Evolutionary conservation across 2,888 invertebrate genomes (phyloP).

Genomic region (Xestia rhomboidea): DNA sequence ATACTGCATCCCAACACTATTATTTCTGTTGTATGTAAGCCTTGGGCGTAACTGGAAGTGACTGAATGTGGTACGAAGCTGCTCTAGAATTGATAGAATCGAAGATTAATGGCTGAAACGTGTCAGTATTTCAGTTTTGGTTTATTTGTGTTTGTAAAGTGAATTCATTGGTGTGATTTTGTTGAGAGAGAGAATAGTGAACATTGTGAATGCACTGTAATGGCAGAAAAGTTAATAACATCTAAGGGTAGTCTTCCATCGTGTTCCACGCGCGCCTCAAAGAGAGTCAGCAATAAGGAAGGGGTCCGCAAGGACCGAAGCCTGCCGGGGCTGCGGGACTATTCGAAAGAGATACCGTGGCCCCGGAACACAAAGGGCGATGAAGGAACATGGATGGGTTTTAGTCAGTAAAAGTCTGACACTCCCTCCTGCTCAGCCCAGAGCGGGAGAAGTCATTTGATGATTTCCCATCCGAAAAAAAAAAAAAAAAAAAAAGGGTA

Average conservation of each 20-base stretch:
- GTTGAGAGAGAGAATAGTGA: background rate
- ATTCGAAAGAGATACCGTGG: no score
- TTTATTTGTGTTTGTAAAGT: slow-evolving; percentile 5
- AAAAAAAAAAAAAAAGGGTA: no score
- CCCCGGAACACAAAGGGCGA: no score
- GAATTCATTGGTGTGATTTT: background rate
- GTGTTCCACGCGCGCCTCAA: no score
- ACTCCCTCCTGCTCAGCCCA: no score
- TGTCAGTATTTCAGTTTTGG: slow-evolving; percentile 15
- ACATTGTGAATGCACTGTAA: background rate
- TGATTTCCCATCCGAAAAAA: no score
- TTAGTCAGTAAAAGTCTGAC: no score
- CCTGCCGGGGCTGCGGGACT: no score
- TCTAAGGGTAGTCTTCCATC: background rate
- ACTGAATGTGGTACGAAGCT: slow-evolving; percentile 39
- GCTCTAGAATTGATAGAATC: slow-evolving; percentile 36
- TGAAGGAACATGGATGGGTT: no score
- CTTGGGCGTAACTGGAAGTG: slow-evolving; percentile 39
- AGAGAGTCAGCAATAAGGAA: no score
- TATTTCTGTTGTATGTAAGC: slow-evolving; percentile 9
- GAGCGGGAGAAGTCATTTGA: no score
- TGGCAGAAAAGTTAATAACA: background rate
- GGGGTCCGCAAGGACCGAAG: no score
- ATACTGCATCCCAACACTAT: background rate
- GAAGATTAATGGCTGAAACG: slow-evolving; percentile 35